Conservation (phyloP, 2,888 invertebrate genomes). For the Metacarcinus magister region DNA sequence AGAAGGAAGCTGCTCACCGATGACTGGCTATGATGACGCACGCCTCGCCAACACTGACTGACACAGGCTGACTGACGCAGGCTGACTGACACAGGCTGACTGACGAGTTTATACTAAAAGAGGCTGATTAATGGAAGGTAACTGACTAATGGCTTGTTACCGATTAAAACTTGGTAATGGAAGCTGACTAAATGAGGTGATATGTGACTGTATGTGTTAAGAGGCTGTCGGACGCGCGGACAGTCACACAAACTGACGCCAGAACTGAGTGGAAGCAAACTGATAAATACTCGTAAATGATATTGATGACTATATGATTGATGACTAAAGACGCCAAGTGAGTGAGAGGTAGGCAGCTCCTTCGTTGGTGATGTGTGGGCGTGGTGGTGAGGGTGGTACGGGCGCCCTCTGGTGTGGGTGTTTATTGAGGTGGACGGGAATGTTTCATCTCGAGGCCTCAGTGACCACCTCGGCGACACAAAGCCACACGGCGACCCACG, state of each 20-base stretch:
- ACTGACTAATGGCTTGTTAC: background rate
- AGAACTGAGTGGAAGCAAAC: background rate
- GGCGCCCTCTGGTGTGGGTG: background rate
- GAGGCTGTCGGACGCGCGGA: background rate
- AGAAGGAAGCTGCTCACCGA: conserved; percentile 15
- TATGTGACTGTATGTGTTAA: no score
- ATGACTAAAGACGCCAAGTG: background rate
- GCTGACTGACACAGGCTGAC: background rate
- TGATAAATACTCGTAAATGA: background rate
- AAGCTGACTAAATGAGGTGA: background rate
- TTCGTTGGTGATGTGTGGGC: background rate
- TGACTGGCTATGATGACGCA: conserved; percentile 45
- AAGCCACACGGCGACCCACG: background rate
- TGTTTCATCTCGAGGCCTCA: background rate
- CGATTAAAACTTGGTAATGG: background rate
- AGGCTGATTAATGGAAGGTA: background rate
- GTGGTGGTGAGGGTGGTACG: conserved; percentile 28
- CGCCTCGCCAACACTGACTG: background rate
- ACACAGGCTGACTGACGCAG: background rate
- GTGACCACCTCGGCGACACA: conserved; percentile 1
- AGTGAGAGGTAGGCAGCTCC: background rate
- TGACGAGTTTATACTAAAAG: background rate
- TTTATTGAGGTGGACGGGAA: background rate
- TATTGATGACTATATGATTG: background rate
- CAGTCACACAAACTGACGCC: background rate